Evolutionary conservation across 2,888 invertebrate genomes (phyloP).

Genomic region (Drosophila diplacantha): DNA sequence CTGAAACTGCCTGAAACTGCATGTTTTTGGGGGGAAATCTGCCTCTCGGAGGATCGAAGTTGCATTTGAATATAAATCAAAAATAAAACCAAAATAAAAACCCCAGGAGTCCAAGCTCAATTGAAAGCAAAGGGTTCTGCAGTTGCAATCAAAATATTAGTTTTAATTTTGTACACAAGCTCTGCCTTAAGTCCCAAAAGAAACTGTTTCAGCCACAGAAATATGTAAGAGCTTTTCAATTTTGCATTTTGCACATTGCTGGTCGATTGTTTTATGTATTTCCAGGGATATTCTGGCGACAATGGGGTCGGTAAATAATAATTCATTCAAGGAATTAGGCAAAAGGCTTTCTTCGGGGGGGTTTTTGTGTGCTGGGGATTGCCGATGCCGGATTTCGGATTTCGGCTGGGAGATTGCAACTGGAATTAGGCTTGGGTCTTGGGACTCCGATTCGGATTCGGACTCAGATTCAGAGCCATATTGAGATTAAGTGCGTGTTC

Average conservation of each 20-base stretch:
- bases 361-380: background rate
- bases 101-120: constrained; percentile 28
- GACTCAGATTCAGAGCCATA: background rate
- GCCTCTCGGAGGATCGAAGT: constrained; percentile 13
- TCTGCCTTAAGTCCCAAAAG: background rate
- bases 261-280: constrained; percentile 7
- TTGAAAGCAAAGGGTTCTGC: background rate
- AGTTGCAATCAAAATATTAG: background rate
- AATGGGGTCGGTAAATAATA: constrained; percentile 24
- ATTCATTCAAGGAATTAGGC: constrained; percentile 19
- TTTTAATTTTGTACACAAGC: background rate
- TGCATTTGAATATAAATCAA: constrained; percentile 50
- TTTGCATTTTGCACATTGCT: constrained; percentile 5
- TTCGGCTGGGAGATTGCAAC: background rate
- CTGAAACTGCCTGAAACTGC: constrained; percentile 5
- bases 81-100: constrained; percentile 7
- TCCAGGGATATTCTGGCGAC: background rate
- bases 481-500: background rate
- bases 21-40: background rate
- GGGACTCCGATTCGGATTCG: background rate
- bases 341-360: background rate
- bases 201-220: background rate
- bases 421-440: background rate
- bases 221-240: background rate
- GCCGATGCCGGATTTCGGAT: background rate